Base-by-base conservation (phyloP, 2,797 vertebrate species). In the Natrix natrix region DNA sequence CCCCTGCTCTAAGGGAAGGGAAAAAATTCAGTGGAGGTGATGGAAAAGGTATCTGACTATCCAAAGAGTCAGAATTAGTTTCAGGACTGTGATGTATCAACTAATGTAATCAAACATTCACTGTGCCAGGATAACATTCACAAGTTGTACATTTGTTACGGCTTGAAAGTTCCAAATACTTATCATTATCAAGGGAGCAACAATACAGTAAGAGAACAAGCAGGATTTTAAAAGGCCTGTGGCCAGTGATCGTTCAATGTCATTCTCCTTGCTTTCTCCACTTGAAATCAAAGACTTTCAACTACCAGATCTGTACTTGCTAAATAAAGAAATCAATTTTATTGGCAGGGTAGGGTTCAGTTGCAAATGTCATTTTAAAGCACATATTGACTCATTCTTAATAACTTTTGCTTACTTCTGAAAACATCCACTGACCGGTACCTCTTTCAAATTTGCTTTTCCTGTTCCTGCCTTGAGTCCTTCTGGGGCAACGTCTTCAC, bases 121-220 rank as follows among this genome's bases (percentile, higher is more conserved):
- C 92, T 87, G 61, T n/a, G 74, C 94, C 94, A 88, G 96, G 57
- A 60, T 60, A 94, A 92, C 91, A 78, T 60, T 96, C 91, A 87
- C 86, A 88, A 94, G 94, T 91, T 93, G 93, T 22, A 92, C 24
- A 93, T 93, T 94, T 88, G 57, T 92, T 94, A 91, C 28, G 59
- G 32, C 92, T 93, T 95, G 95, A 95, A 95, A 95, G 95, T 95
- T 95, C 69, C 94, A 96, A 57, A n/a, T 93, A 93, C 92, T 92
- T 60, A 69, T n/a, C 32, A 52, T 57, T 56, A 89, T 93, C 94
- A 92, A 0, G 0, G n/a, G 12, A 88, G 55, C 90, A 48, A 52
- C 52, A 90, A 56, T 94, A 90, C 94, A 93, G 61, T 92, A 16
- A 57, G 59, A 90, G 87, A 89, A 57, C 26, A 92, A 60, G 69